A percentile compares a stretch with the other conserved stretches of the same genome.
Conservation (phyloP, 2,797 vertebrate genomes). For the Enteromius paludinosus region DNA sequence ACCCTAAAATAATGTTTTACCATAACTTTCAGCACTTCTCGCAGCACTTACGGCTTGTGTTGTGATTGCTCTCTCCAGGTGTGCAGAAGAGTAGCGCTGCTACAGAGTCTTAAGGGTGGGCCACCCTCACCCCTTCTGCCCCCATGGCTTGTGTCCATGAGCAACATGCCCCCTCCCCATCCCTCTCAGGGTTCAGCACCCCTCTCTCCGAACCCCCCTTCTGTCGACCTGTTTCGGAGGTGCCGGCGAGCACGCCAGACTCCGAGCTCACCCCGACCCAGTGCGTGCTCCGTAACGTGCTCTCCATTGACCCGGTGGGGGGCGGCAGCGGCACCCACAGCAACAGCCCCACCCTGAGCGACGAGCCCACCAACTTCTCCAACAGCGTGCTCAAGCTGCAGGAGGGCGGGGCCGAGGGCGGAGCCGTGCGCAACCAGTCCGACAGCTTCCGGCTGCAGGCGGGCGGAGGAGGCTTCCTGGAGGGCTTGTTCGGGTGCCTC, state of each 20-base stretch:
- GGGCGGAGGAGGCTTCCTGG: constrained; percentile 88
- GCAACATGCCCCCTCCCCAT: constrained; percentile 88
- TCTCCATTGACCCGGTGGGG: constrained; percentile 81
- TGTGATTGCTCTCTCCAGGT: constrained; percentile 36
- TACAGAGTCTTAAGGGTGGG: constrained; percentile 51
- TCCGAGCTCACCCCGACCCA: constrained; percentile 94
- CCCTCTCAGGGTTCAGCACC: constrained; percentile 86
- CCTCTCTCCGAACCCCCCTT: constrained; percentile 86
- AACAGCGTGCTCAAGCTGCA: constrained; percentile 81
- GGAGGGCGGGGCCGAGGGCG: constrained; percentile 69
- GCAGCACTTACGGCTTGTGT: neutral
- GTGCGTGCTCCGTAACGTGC: constrained; percentile 90
- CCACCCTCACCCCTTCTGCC: constrained; percentile 34
- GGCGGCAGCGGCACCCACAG: constrained; percentile 60
- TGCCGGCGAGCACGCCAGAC: constrained; percentile 90
- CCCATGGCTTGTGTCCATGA: constrained; percentile 92
- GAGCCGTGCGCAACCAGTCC: constrained; percentile 73
- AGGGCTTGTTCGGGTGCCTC: constrained; percentile 93
- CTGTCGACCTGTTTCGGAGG: constrained; percentile 85
- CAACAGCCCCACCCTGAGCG: constrained; percentile 76
- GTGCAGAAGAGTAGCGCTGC: constrained; percentile 32
- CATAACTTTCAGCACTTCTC: neutral
- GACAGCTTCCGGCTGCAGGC: constrained; percentile 81
- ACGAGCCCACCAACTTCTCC: constrained; percentile 76
- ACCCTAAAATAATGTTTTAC: too few species aligned